A percentile compares a stretch with the other conserved stretches of the same genome.
These are phyloP conservation scores for Coelogynopora nodosa DNA, from an alignment of 2,888 invertebrate species.

Conservation along the genomic window DNA sequence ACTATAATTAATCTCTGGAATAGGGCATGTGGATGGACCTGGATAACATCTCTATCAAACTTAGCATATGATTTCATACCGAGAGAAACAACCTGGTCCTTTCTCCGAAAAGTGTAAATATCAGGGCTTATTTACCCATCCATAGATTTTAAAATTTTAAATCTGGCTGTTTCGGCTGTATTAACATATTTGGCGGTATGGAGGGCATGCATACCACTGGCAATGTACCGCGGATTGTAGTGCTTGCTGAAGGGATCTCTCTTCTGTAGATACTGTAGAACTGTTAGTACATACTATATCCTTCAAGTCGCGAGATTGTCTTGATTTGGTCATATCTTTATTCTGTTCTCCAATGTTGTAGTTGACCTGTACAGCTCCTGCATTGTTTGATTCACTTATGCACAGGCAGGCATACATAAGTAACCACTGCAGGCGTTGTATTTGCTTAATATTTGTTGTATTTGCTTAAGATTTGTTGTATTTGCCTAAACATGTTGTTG, in stretches of 20 bases:
- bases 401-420: too few relatives aligned
- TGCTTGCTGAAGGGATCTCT: neutral
- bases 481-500: too few relatives aligned
- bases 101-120: neutral
- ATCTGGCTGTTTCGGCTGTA: neutral
- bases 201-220: neutral
- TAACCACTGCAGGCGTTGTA: too few relatives aligned
- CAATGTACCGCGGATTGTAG: neutral
- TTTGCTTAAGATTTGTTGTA: too few relatives aligned
- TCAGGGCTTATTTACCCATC: slow-evolving; percentile 5
- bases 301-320: neutral
- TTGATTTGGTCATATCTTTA: neutral
- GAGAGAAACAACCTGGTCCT: neutral
- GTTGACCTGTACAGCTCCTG: neutral
- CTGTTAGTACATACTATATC: neutral
- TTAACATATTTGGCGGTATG: neutral
- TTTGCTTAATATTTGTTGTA: too few relatives aligned
- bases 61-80: neutral
- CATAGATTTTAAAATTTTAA: neutral
- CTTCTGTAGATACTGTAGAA: neutral
- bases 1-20: neutral
- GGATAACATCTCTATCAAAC: slow-evolving; percentile 20
- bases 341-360: slow-evolving; percentile 3
- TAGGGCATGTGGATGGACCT: neutral
- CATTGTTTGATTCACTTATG: neutral